Conservation (phyloP, 2,113 vertebrate species). For the Aviceda subcristata region DNA sequence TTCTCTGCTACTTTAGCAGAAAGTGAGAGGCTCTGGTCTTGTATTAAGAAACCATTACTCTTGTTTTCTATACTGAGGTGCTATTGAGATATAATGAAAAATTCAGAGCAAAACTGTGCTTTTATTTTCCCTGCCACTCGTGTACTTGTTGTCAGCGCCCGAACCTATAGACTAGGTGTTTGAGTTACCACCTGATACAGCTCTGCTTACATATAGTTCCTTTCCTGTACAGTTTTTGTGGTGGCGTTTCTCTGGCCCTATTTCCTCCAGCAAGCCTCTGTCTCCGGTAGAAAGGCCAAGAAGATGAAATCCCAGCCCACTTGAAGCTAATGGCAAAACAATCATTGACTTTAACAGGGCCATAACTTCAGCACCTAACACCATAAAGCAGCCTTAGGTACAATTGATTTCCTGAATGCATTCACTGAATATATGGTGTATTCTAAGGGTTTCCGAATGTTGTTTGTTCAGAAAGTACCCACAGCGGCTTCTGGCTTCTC, state of each 20-base stretch:
- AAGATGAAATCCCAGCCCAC: neutral
- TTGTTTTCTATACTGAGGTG: neutral
- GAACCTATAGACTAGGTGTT: neutral
- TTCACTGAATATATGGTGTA: neutral
- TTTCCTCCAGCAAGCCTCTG: neutral
- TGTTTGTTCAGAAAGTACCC: neutral
- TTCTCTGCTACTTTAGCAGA: neutral
- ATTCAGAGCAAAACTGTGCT: neutral
- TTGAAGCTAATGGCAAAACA: neutral
- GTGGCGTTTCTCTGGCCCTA: neutral
- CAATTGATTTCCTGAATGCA: neutral
- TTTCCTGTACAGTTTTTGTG: neutral
- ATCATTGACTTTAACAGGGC: neutral
- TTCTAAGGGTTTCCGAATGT: neutral
- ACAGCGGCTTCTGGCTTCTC: neutral
- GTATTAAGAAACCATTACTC: neutral
- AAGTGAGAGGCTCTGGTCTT: neutral
- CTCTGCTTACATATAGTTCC: rapidly evolving
- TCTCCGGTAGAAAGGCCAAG: neutral
- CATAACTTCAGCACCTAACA: neutral
- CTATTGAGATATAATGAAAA: neutral
- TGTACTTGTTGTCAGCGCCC: neutral
- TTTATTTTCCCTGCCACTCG: neutral
- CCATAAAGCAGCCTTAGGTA: neutral
- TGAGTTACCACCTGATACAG: neutral